Conservation (phyloP, 2,888 invertebrate species). For the Nymphalis c-album region DNA sequence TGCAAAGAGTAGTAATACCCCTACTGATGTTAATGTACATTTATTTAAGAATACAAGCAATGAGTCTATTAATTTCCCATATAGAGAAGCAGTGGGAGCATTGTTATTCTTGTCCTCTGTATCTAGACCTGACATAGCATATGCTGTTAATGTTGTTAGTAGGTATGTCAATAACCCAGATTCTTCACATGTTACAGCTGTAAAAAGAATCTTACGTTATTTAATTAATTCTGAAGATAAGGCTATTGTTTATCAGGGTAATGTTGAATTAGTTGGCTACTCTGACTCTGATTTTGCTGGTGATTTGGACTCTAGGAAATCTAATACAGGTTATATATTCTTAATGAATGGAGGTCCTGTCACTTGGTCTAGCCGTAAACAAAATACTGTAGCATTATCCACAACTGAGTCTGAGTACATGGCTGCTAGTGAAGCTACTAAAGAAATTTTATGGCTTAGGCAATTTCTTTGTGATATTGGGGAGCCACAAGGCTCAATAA, state of each 20-base stretch:
- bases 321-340: slow-evolving; percentile 45
- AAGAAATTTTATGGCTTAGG: slow-evolving; percentile 37
- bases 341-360: slow-evolving; percentile 42
- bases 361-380: slow-evolving; percentile 41
- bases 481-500: slow-evolving; percentile 18
- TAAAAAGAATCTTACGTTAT: slow-evolving; percentile 38
- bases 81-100: no score
- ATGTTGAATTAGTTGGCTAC: slow-evolving; percentile 37
- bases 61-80: no score
- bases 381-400: slow-evolving; percentile 39
- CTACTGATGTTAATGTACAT: no score
- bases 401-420: slow-evolving; percentile 40
- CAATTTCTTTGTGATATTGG: slow-evolving; percentile 35
- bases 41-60: no score
- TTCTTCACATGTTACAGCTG: no score
- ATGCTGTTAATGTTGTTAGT: no score
- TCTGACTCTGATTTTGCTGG: slow-evolving; percentile 45
- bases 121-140: no score
- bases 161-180: no score
- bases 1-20: no score
- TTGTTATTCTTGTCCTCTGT: no score
- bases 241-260: slow-evolving; percentile 39
- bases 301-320: slow-evolving; percentile 43
- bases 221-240: slow-evolving; percentile 40
- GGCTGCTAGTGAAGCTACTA: slow-evolving; percentile 40